phyloP scores from a whole-genome alignment of 2,113 vertebrate genomes.

The Paradoxurus hermaphroditus region DNA sequence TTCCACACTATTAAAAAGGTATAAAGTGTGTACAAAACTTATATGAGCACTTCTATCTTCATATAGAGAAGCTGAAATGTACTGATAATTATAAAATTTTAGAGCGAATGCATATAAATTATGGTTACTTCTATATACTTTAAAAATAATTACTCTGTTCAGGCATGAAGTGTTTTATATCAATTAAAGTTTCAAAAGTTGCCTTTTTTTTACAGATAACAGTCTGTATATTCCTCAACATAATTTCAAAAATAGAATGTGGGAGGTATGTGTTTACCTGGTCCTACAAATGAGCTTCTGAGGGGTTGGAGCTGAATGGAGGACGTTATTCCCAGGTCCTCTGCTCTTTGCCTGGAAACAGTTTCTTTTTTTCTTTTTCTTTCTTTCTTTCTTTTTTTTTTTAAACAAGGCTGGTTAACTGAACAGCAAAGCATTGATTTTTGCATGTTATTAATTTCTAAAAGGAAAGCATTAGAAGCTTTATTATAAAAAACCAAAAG shows the following conservation, averaged over 20 bases:
- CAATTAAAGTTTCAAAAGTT: conserved; percentile 40
- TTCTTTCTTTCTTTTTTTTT: not conserved
- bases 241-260: conserved; percentile 59
- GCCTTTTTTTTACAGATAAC: conserved; percentile 42
- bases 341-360: conserved; percentile 34
- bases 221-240: not conserved
- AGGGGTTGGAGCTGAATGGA: conserved; percentile 5
- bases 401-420: not conserved
- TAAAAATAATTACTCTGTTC: conserved; percentile 44
- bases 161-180: not conserved
- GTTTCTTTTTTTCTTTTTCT: not conserved
- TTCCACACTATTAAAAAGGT: conserved; percentile 1
- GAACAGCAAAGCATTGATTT: not conserved
- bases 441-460: not conserved
- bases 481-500: conserved; percentile 29
- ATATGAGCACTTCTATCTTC: not conserved
- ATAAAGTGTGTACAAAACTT: conserved; percentile 12
- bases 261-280: conserved; percentile 12
- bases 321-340: conserved; percentile 6
- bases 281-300: conserved; percentile 37
- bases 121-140: conserved; percentile 20
- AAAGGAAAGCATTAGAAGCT: conserved; percentile 22
- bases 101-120: not conserved
- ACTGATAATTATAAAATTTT: conserved; percentile 52
- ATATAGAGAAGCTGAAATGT: conserved; percentile 15